A percentile compares a stretch with the other conserved stretches of the same genome.
Conservation (phyloP, 2,888 invertebrate genomes). For the Drosophila ustulata region DNA sequence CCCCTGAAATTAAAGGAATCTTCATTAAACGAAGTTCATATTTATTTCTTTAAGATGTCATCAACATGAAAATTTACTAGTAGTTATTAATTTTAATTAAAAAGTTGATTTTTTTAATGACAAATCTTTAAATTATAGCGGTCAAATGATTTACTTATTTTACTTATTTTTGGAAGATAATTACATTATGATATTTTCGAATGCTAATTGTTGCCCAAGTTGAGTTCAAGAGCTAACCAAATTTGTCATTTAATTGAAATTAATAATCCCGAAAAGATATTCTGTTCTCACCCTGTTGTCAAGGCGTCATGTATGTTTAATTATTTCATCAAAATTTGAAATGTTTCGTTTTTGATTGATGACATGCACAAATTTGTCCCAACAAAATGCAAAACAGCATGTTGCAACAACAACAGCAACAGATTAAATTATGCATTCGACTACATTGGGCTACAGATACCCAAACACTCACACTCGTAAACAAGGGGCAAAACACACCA, state of each 20-base stretch:
- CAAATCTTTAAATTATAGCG: too few relatives aligned
- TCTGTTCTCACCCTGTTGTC: constrained; percentile 32
- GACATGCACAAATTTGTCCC: constrained; percentile 69
- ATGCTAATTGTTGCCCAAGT: neutral
- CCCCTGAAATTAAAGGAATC: constrained; percentile 6
- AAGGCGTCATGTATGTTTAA: constrained; percentile 59
- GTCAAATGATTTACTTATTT: too few relatives aligned
- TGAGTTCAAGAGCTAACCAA: neutral
- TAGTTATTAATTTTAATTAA: too few relatives aligned
- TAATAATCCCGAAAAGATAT: constrained; percentile 10
- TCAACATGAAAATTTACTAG: too few relatives aligned
- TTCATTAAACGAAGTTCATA: constrained; percentile 38
- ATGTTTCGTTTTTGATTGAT: constrained; percentile 69
- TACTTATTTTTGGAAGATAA: too few relatives aligned
- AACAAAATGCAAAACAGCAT: constrained; percentile 46
- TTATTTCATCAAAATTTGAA: constrained; percentile 60
- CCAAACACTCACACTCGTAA: neutral
- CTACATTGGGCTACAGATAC: neutral
- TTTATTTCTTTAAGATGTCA: neutral
- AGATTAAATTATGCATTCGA: constrained; percentile 42
- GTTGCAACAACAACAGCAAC: constrained; percentile 25
- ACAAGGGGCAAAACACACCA: constrained; percentile 19
- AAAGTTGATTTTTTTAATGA: too few relatives aligned
- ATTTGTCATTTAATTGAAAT: constrained; percentile 20
- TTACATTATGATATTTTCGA: too few relatives aligned